These are phyloP conservation scores for Campoplex nolae DNA, from an alignment of 2,888 invertebrate genomes.

Conservation along the genomic window DNA sequence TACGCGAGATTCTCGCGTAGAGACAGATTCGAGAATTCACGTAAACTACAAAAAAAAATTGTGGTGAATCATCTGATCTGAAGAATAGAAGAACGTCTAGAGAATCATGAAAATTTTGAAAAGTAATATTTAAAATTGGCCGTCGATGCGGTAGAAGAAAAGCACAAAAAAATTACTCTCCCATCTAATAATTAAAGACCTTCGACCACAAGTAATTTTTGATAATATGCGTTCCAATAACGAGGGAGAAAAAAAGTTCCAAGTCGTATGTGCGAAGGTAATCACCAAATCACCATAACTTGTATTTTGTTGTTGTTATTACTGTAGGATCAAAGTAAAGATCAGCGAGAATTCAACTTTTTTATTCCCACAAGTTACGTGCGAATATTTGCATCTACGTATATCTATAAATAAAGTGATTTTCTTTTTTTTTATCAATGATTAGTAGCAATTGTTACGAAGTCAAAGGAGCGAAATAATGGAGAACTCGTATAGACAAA, in stretches of 20 bases:
- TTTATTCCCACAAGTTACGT: too few relatives aligned
- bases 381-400: not conserved
- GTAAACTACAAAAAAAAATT: constrained; percentile 7
- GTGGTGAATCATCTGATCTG: not conserved
- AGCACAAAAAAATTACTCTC: constrained; percentile 19
- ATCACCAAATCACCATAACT: not conserved
- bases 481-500: not conserved
- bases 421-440: too few relatives aligned
- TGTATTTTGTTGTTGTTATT: too few relatives aligned
- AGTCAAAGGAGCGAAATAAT: not conserved
- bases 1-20: constrained; percentile 22
- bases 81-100: not conserved
- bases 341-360: not conserved
- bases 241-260: not conserved
- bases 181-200: constrained; percentile 23
- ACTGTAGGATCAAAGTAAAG: too few relatives aligned
- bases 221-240: constrained; percentile 17
- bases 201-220: constrained; percentile 9
- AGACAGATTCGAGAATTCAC: constrained; percentile 20
- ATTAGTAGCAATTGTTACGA: too few relatives aligned
- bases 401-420: not conserved
- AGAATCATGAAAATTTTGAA: not conserved
- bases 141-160: not conserved
- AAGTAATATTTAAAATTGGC: not conserved
- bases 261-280: too few relatives aligned